phyloP scores from a whole-genome alignment of 2,113 vertebrate genomes.

The Eptesicus fuscus region DNA sequence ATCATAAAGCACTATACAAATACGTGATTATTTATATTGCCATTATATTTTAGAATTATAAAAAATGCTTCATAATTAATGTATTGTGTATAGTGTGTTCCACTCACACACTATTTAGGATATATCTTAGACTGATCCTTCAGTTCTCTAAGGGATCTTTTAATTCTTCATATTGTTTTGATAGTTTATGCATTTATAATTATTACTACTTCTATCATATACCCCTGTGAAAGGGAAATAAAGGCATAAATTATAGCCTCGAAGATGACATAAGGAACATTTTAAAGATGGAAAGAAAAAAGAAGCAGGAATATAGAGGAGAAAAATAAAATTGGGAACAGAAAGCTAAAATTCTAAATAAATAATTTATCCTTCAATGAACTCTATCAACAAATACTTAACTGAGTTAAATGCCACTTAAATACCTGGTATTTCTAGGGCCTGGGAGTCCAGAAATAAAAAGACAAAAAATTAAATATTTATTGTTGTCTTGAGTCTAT shows the following conservation, averaged over 20 bases:
- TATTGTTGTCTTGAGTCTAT: background rate
- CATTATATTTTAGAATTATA: background rate
- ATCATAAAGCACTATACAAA: background rate
- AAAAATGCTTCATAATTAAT: background rate
- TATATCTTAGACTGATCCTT: slow-evolving; percentile 10
- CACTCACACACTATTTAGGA: background rate
- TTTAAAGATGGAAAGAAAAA: background rate
- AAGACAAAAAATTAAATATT: slow-evolving; percentile 27
- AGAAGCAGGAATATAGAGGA: background rate
- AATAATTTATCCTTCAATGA: background rate
- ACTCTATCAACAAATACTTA: slow-evolving; percentile 1
- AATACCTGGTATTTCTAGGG: background rate
- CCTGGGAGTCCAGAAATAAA: background rate
- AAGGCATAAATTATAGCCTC: background rate
- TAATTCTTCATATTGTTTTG: background rate
- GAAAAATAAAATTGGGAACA: background rate
- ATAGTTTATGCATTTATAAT: slow-evolving; percentile 2
- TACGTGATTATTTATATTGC: background rate
- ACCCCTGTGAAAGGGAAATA: background rate
- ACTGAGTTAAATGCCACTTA: background rate
- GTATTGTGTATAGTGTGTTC: background rate
- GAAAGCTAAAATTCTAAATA: slow-evolving; percentile 10
- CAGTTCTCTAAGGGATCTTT: background rate
- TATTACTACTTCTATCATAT: background rate
- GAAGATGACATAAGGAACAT: background rate